phyloP scores from a whole-genome alignment of 2,888 invertebrate species.

The Hylaea fasciaria region DNA sequence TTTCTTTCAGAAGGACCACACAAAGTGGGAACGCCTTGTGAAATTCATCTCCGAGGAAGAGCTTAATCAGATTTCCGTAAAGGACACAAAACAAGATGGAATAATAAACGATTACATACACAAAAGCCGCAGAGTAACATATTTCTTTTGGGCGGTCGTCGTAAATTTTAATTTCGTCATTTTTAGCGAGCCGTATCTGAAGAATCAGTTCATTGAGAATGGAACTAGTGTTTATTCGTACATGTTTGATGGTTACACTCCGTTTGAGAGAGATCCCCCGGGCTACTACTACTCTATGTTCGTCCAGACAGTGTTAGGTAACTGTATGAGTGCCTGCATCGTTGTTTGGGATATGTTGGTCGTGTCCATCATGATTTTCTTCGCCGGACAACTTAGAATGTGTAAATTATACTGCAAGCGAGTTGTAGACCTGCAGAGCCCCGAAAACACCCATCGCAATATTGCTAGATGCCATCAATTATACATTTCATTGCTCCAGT shows the following conservation, averaged over 20 bases:
- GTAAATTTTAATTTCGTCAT: slow-evolving; percentile 61
- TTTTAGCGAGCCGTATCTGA: slow-evolving; percentile 63
- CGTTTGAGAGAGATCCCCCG: slow-evolving; percentile 59
- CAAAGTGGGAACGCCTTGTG: slow-evolving; percentile 60
- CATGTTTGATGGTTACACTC: slow-evolving; percentile 65
- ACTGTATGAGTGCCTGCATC: slow-evolving; percentile 60
- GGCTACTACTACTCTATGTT: slow-evolving; percentile 64
- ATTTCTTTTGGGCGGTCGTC: slow-evolving; percentile 61
- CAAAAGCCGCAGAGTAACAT: slow-evolving; percentile 58
- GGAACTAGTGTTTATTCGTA: slow-evolving; percentile 58
- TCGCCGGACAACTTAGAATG: slow-evolving; percentile 66
- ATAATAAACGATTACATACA: slow-evolving; percentile 56
- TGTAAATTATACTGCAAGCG: slow-evolving; percentile 52
- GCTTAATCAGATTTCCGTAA: slow-evolving; percentile 48
- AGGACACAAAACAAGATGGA: slow-evolving; percentile 39
- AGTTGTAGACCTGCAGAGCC: slow-evolving; percentile 43
- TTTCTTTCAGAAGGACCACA: slow-evolving; percentile 58
- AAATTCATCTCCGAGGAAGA: slow-evolving; percentile 59
- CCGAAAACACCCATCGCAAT: slow-evolving; percentile 51
- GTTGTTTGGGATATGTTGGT: slow-evolving; percentile 67
- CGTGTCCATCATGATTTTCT: slow-evolving; percentile 67
- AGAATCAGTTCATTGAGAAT: slow-evolving; percentile 55
- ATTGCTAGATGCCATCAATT: slow-evolving; percentile 61
- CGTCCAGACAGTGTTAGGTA: slow-evolving; percentile 61
- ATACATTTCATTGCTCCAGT: slow-evolving; percentile 54